phyloP scores from a whole-genome alignment of 2,888 invertebrate species.

The Galeopsomyia nigrocyanea region DNA sequence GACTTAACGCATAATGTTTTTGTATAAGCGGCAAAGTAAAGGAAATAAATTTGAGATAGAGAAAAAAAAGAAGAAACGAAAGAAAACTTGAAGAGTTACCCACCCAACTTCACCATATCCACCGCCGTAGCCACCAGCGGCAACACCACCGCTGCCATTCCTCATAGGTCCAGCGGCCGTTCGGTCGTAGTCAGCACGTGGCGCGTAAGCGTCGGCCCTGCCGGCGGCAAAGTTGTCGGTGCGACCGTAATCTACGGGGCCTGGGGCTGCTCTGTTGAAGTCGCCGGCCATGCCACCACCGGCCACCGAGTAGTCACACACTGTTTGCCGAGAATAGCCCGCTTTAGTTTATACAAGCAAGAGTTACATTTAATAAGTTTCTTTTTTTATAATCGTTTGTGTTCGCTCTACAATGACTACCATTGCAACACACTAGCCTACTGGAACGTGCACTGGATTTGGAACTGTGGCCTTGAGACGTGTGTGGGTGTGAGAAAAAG shows the following conservation, averaged over 20 bases:
- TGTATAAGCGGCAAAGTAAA: too few species aligned
- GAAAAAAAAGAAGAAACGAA: not conserved
- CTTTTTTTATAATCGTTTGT: too few species aligned
- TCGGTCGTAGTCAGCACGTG: conserved; percentile 66
- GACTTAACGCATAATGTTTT: too few species aligned
- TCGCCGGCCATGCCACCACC: conserved; percentile 65
- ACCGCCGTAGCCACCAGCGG: conserved; percentile 63
- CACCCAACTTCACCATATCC: conserved; percentile 66
- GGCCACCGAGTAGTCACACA: conserved; percentile 55
- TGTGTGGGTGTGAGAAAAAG: too few species aligned
- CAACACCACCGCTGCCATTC: conserved; percentile 64
- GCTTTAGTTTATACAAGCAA: conserved; percentile 34
- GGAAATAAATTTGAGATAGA: too few species aligned
- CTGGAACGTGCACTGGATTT: too few species aligned
- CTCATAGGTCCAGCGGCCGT: conserved; percentile 65
- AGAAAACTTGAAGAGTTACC: conserved; percentile 43
- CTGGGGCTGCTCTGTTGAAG: conserved; percentile 64
- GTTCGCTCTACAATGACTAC: too few species aligned
- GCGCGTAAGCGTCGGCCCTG: conserved; percentile 64
- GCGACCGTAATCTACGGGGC: conserved; percentile 66
- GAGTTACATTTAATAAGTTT: not conserved
- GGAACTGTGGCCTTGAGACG: too few species aligned
- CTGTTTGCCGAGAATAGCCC: conserved; percentile 48
- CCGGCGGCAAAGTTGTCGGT: conserved; percentile 64
- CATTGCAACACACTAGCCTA: too few species aligned